These are phyloP conservation scores for Zosterops japonicus DNA, from an alignment of 2,113 vertebrate species.

Conservation along the genomic window DNA sequence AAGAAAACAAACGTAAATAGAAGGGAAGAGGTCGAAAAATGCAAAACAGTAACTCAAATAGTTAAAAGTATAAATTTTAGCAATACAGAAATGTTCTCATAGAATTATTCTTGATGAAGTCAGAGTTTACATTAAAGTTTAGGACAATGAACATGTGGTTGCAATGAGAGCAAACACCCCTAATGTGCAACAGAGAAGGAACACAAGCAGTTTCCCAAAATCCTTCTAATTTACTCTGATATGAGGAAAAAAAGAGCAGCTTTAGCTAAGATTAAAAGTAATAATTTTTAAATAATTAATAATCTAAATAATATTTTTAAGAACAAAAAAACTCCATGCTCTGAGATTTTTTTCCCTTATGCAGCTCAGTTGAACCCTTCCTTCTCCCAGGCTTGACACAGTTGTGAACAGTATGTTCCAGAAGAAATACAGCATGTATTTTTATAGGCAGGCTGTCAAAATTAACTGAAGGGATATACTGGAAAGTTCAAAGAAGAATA, in stretches of 20 bases:
- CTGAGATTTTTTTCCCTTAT: neutral
- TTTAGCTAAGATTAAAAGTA: neutral
- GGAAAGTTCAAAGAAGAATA: slow-evolving; percentile 12
- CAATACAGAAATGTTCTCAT: neutral
- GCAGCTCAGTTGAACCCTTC: neutral
- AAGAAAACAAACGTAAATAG: neutral
- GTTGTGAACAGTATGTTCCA: slow-evolving; percentile 40
- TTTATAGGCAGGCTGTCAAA: slow-evolving; percentile 50
- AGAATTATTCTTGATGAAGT: neutral
- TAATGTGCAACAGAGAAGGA: neutral
- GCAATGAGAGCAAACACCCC: neutral
- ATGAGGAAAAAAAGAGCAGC: neutral
- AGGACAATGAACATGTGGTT: neutral
- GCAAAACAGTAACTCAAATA: neutral
- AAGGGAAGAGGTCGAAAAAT: neutral
- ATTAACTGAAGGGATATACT: slow-evolving; percentile 6
- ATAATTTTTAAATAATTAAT: neutral
- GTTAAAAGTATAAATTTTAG: neutral
- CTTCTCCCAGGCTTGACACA: slow-evolving; percentile 31
- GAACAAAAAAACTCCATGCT: neutral
- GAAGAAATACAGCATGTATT: slow-evolving; percentile 34
- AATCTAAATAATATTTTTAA: neutral
- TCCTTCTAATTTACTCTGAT: neutral
- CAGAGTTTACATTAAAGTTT: neutral
- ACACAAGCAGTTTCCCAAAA: neutral